These are phyloP conservation scores for Ochropacha duplaris DNA, from an alignment of 2,888 invertebrate species.

Conservation along the genomic window DNA sequence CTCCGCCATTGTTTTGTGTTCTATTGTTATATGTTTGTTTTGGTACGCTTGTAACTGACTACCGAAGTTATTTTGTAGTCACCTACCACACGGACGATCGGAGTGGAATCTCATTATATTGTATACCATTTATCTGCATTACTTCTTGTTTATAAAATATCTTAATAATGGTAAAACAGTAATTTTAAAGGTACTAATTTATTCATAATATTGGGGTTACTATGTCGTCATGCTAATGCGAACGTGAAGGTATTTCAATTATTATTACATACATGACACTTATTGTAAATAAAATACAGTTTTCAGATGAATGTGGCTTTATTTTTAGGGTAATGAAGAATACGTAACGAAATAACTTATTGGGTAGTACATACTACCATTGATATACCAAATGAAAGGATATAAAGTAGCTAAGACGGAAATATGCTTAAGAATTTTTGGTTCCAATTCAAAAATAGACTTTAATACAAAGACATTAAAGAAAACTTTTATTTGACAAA, in stretches of 20 bases:
- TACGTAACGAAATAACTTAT: too few species aligned
- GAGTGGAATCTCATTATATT: background rate
- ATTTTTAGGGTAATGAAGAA: too few species aligned
- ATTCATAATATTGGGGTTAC: background rate
- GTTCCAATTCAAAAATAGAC: too few species aligned
- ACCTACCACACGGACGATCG: background rate
- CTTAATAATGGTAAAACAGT: background rate
- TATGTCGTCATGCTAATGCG: background rate
- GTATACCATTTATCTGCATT: background rate
- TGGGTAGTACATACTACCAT: too few species aligned
- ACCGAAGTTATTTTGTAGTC: background rate
- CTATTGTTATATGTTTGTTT: slow-evolving; percentile 33
- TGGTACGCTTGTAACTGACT: background rate
- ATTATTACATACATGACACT: too few species aligned
- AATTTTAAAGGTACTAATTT: background rate
- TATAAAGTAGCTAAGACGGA: too few species aligned
- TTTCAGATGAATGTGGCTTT: background rate
- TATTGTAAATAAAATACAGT: background rate
- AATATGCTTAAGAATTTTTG: too few species aligned
- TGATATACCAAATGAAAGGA: too few species aligned
- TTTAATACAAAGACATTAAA: background rate
- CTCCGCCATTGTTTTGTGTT: slow-evolving; percentile 40
- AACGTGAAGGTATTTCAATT: background rate
- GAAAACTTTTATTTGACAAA: background rate
- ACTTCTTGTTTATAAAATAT: background rate